Conservation (phyloP, 1,140 invertebrate genomes). For the Apocrypta bakeri region DNA sequence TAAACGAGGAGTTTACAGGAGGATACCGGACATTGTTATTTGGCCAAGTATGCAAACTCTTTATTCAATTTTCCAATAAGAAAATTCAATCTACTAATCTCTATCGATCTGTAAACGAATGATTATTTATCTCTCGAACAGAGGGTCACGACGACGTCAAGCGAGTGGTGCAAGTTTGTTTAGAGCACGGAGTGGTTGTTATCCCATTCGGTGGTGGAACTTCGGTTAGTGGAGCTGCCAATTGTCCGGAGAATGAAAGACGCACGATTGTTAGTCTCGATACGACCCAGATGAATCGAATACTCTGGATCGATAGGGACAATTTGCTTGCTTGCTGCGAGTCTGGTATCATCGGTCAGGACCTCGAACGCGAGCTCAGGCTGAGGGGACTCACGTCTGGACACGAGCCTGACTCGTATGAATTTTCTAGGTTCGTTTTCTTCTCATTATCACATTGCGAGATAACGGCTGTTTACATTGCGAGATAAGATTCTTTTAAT, state of each 20-base stretch:
- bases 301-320: slow-evolving; percentile 94
- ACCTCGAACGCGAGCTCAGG: slow-evolving; percentile 87
- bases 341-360: slow-evolving; percentile 95
- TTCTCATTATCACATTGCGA: too few species aligned
- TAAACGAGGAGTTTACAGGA: slow-evolving; percentile 81
- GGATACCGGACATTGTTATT: slow-evolving; percentile 94
- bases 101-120: too few species aligned
- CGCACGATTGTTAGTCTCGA: slow-evolving; percentile 93
- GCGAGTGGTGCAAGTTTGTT: slow-evolving; percentile 86
- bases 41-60: slow-evolving; percentile 84
- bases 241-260: slow-evolving; percentile 87
- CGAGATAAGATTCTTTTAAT: too few species aligned
- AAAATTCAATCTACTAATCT: too few species aligned
- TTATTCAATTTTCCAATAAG: background rate
- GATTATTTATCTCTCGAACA: slow-evolving; percentile 52
- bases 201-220: slow-evolving; percentile 98
- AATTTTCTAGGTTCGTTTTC: slow-evolving; percentile 85
- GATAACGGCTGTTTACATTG: too few species aligned
- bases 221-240: slow-evolving; percentile 92
- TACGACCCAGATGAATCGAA: slow-evolving; percentile 95
- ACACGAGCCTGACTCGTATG: slow-evolving; percentile 98
- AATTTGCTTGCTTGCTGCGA: slow-evolving; percentile 91
- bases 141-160: slow-evolving; percentile 88
- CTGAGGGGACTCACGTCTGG: slow-evolving; percentile 85
- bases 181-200: slow-evolving; percentile 85